Evolutionary conservation across 2,113 vertebrate species (phyloP), one percentile per base, ranked within the genome.

Genomic region (Gopherus flavomarginatus): DNA sequence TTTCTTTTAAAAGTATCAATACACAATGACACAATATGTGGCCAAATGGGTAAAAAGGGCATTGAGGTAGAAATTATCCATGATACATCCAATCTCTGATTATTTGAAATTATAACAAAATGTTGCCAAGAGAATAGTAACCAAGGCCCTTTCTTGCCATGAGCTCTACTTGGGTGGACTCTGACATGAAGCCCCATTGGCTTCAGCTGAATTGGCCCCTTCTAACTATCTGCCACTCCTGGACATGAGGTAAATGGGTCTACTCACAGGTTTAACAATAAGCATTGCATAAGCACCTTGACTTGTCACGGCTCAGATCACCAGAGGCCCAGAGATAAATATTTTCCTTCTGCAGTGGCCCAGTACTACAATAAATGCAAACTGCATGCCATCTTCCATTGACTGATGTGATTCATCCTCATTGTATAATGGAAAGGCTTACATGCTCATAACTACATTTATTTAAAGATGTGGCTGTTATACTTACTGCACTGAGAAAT

Each of bases 401-500:
- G 94, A 83, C 59, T 50, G 83, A 57, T 90, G 52, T 72, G 38
- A 84, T 29, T 72, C 87, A 81, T 81, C 95, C 82, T 90, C 80
- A 75, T 85, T 14, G 8, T n/a, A 8, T 90, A 91, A 88, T 57
- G 82, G 81, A 96, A 96, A 96, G 44, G 85, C 87, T 96, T 92
- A 56, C 80, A 27, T 91, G 88, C 83, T 93, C 72, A 49, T 87
- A 90, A 86, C 91, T 90, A 85, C 90, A 87, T 96, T 96, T 97
- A 93, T 91, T 95, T 95, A 59, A 94, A 95, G 93, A 92, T 81
- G n/a, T 85, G 86, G 52, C 91, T 92, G 80, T 93, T 81, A 83
- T 92, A 94, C 90, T 97, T 96, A 95, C 96, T 97, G 44, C 52
- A 92, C 42, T 96, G 14, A 44, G 88, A 88, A 94, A 98, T 93